A percentile compares a stretch with the other conserved stretches of the same genome.
Conservation (phyloP, 2,113 vertebrate genomes). For the Artemisiospiza belli region DNA sequence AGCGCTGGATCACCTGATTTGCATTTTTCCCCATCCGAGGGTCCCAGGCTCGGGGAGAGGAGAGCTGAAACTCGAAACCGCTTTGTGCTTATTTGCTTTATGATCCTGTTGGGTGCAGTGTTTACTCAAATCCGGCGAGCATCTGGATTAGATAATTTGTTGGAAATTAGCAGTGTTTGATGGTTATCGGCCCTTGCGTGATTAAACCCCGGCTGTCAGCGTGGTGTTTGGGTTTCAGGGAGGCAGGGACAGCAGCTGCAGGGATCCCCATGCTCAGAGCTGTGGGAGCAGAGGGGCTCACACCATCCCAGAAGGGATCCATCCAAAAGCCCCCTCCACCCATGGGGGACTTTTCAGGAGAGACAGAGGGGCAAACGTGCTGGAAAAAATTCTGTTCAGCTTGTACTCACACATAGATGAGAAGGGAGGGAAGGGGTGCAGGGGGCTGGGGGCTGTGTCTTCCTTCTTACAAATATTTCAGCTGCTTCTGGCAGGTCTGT, state of each 20-base stretch:
- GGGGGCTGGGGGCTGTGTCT: background rate
- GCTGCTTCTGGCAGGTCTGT: background rate
- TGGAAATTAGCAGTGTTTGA: conserved; percentile 87
- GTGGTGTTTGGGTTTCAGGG: background rate
- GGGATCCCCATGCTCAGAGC: background rate
- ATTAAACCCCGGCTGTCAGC: conserved; percentile 76
- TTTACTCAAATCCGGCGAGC: conserved; percentile 90
- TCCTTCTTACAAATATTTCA: background rate
- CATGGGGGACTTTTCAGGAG: background rate
- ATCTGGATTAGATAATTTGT: conserved; percentile 99
- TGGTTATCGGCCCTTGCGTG: conserved; percentile 84
- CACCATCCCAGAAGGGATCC: accelerated
- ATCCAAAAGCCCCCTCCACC: background rate
- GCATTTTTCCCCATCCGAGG: conserved; percentile 79
- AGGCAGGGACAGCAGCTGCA: background rate
- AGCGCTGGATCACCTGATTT: conserved; percentile 89
- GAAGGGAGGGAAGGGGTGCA: background rate
- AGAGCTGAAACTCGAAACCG: conserved; percentile 89
- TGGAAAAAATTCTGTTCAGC: background rate
- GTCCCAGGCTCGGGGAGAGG: conserved; percentile 77
- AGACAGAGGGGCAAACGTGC: background rate
- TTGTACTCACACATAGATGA: too few species aligned
- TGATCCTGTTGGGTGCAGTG: conserved; percentile 88
- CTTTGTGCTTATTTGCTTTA: conserved; percentile 97
- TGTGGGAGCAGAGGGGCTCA: background rate